Evolutionary conservation across 2,888 invertebrate genomes (phyloP), one percentile per base, ranked within the genome.

Genomic region (Parnassius mnemosyne): DNA sequence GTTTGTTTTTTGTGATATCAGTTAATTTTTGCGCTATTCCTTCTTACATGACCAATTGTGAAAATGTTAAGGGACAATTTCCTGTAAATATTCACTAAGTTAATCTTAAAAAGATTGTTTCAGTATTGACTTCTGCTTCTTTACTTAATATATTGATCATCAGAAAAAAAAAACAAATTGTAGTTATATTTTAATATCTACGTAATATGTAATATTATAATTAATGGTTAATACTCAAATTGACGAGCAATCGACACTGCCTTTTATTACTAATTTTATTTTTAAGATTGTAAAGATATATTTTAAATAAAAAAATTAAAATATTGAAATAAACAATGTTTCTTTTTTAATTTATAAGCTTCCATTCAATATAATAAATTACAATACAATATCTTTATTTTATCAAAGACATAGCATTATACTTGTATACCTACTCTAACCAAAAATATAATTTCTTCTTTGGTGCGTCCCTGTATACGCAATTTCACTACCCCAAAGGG

Each of bases 171-270:
- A 34, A 34, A 34, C 34, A 34, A 34, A 34, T 34, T 34, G 7
- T 7, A 7, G 34, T 34, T 5, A 34, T 5, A 5, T 34, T 34
- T 34, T 34, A 34, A 34, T 34, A 34, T 7, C 34, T 34, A 34
- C 34, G 7, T 61, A 70, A 69, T 73, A 62, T 79, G 74, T 75
- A 69, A 74, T 78, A 68, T 9, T 52, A 16, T 53, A 74, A 73
- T 74, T 71, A 75, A 76, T 70, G 73, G 67, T 79, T 34, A 89
- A 90, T 90, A 90, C 90, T 90, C 89, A 89, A 81, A 78, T 77
- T 77, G 74, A 74, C 82, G 77, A 72, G 71, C 70, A 80, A 80
- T 76, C 80, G 81, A 80, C 89, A 90, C 89, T 90, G 89, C 90
- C 90, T 80, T 49, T 80, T 80, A 80, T 47, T 52, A 86, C 84